A percentile compares a stretch with the other conserved stretches of the same genome.
phyloP scores from a whole-genome alignment of 64 coral and sea anemone species.

The Porites lutea region DNA sequence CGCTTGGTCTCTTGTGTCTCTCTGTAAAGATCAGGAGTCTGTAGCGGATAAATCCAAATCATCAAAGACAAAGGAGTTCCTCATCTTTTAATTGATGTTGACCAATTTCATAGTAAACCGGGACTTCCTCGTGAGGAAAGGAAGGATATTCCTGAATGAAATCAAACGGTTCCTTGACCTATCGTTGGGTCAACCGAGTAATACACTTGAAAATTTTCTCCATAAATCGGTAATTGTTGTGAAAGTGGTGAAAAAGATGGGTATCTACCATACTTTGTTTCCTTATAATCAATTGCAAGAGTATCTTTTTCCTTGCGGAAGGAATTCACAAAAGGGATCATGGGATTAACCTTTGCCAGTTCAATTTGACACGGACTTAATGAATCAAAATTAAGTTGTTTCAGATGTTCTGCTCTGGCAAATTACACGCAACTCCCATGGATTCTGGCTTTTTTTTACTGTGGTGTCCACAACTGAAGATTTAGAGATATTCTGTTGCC shows the following conservation, averaged over 20 bases:
- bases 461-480: not conserved
- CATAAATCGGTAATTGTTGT: not conserved
- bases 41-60: conserved; percentile 43
- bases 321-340: not conserved
- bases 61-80: conserved; percentile 54
- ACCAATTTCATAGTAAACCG: conserved; percentile 61
- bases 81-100: conserved; percentile 49
- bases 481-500: too few species aligned
- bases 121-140: conserved; percentile 38
- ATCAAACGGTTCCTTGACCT: not conserved
- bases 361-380: not conserved
- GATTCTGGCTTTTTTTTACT: not conserved
- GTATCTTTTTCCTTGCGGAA: not conserved
- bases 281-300: not conserved
- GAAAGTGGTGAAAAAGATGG: not conserved
- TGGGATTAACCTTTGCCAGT: not conserved
- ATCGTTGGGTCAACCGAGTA: not conserved
- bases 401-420: conserved; percentile 1
- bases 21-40: conserved; percentile 45
- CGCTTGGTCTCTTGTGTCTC: conserved; percentile 61
- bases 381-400: not conserved
- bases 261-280: conserved; percentile 11
- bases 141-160: conserved; percentile 19
- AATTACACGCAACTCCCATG: not conserved
- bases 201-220: not conserved